Evolutionary conservation across 1,140 invertebrate species (phyloP), one percentile per base, ranked within the genome.

Genomic region (Pygmarrhopalites habei): DNA sequence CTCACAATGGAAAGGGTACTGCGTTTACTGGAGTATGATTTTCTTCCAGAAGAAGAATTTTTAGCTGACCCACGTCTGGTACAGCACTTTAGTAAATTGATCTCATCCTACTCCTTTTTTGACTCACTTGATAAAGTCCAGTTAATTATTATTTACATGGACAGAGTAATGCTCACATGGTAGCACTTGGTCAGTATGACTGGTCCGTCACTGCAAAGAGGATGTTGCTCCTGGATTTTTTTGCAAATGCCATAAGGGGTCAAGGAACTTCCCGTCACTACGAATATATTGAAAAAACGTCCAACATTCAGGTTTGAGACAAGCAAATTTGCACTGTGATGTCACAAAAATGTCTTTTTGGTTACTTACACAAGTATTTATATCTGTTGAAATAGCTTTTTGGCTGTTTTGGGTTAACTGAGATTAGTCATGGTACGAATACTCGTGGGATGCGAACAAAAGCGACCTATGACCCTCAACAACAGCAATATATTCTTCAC

Each of bases 351-450:
- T 26, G 35, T 43, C 39, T 49, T 17, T 28, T 41, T 41, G 39
- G 39, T 41, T n/a, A n/a, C n/a, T n/a, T n/a, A n/a, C n/a, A n/a
- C n/a, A n/a, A n/a, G 2, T 12, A 15, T 7, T 63, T 46, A 52
- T 41, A 67, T n/a, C n/a, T n/a, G n/a, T n/a, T n/a, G n/a, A 67
- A 64, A 30, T 69, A 85, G 82, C 81, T 86, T 26, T 77, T 85
- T 52, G 87, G 90, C 1, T 92, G 88, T 73, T 87, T 96, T 76
- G 88, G 89, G 1, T 75, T 98, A 55, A 98, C 95, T 17, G 95
- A 98, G 80, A 81, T 97, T 28, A 82, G 87, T 43, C 94, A 98
- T 79, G 95, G 95, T 1, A 93, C 90, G 46, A 95, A 98, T 75
- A 91, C 90, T 2, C 91, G 90, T 72, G 85, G 85, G 41, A 88